Evolutionary conservation across 2,888 invertebrate genomes (phyloP), one percentile per base, ranked within the genome.

Genomic region (Hypselothyrea guttata): DNA sequence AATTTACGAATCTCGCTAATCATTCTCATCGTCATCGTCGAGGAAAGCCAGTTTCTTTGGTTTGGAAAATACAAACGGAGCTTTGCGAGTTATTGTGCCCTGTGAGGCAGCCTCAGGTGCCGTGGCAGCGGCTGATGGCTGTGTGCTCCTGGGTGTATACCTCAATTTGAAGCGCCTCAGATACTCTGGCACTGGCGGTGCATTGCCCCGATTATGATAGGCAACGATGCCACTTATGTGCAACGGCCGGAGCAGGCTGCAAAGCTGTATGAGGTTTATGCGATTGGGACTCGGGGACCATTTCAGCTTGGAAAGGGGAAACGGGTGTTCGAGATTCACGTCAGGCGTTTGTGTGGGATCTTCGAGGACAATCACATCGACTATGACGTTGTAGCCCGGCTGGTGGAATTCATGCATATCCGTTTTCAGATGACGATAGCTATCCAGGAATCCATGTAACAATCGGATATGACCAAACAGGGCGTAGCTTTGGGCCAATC

Each of bases 221-320:
- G 33, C 41, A 1, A 83, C 60, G 18, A 83, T 70, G 0, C 69
- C 77, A 2, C 48, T 54, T 1, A 83, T 81, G 9, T 71, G 51
- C 8, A 58, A 22, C 0, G 81, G 84, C 2, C 73, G 61, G 0
- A 81, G 35, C 4, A 83, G 42, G 11, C 84, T 81, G 44, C 75
- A 81, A 0, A 81, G 60, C 15, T 72, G 72, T 1, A 62, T 55
- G 2, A 81, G 69, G 54, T 83, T 77, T 4, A 73, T 59, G 0
- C 73, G 77, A 22, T 41, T 59, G 1, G 81, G 77, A 7, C 46
- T 4, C 1, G 81, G 75, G 0, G 84, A 58, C 81, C 81, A 81
- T 4, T 56, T 38, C 0, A 81, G 41, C 1, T 37, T 31, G 0
- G 8, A 0, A 4, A 64, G 2, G 1, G 61, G 48, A n/a, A 38